Conservation (phyloP, 2,888 invertebrate species). For the Polymixis lichenea region DNA sequence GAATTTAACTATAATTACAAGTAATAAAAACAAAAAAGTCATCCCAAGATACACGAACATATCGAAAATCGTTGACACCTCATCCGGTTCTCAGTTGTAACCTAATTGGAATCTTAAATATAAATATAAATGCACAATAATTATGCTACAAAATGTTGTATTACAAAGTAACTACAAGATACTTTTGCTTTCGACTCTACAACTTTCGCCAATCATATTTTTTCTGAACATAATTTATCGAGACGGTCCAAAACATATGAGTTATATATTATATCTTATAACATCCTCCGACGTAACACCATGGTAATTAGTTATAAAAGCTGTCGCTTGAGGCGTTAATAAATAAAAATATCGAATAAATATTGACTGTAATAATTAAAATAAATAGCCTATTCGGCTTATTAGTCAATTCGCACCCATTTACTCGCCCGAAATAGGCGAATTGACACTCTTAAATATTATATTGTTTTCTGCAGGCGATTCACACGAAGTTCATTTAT, state of each 20-base stretch:
- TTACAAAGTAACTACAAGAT: conserved; percentile 14
- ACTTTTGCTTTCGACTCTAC: conserved; percentile 46
- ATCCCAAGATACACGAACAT: background rate
- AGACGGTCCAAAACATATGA: conserved; percentile 25
- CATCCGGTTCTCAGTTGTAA: conserved; percentile 9
- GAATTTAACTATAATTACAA: background rate
- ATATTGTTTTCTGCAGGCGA: too few relatives aligned
- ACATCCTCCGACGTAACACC: conserved; percentile 37
- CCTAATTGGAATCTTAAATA: conserved; percentile 20
- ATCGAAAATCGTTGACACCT: conserved; percentile 31
- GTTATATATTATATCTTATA: conserved; percentile 20
- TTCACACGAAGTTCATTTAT: too few relatives aligned
- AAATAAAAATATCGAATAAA: conserved; percentile 23
- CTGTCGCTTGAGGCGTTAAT: conserved; percentile 22
- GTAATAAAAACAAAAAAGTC: conserved; percentile 16
- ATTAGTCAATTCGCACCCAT: too few relatives aligned
- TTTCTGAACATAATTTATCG: conserved; percentile 46
- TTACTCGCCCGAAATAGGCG: too few relatives aligned
- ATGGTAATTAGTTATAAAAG: conserved; percentile 31
- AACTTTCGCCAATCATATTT: conserved; percentile 62
- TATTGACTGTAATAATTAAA: conserved; percentile 28
- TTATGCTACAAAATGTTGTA: conserved; percentile 28
- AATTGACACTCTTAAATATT: too few relatives aligned
- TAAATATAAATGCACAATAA: conserved; percentile 10
- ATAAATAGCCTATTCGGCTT: conserved; percentile 8